Evolutionary conservation across 1,140 invertebrate genomes (phyloP).

Genomic region (Apis mellifera): Amel_HAv3.1 CM009933.2:5331001-5331500

Average conservation of each 20-base stretch:
- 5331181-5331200: constrained; percentile 42
- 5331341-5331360: too few species aligned
- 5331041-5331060: constrained; percentile 47
- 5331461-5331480: too few species aligned
- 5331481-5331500: too few species aligned
- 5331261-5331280: constrained; percentile 65
- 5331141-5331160: constrained; percentile 58
- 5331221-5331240: constrained; percentile 62
- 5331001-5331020: too few species aligned
- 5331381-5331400: too few species aligned
- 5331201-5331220: constrained; percentile 66
- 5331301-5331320: too few species aligned
- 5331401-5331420: too few species aligned
- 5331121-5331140: constrained; percentile 62
- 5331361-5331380: too few species aligned
- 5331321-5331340: not conserved
- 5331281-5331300: constrained; percentile 56
- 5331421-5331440: too few species aligned
- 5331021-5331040: not conserved
- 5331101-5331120: constrained; percentile 46
- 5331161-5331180: constrained; percentile 28
- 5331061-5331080: constrained; percentile 25
- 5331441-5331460: too few species aligned
- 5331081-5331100: not conserved
- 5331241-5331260: constrained; percentile 65